Evolutionary conservation across 2,797 vertebrate genomes (phyloP), one percentile per base, ranked within the genome.

Genomic region (Naso thynnoides): DNA sequence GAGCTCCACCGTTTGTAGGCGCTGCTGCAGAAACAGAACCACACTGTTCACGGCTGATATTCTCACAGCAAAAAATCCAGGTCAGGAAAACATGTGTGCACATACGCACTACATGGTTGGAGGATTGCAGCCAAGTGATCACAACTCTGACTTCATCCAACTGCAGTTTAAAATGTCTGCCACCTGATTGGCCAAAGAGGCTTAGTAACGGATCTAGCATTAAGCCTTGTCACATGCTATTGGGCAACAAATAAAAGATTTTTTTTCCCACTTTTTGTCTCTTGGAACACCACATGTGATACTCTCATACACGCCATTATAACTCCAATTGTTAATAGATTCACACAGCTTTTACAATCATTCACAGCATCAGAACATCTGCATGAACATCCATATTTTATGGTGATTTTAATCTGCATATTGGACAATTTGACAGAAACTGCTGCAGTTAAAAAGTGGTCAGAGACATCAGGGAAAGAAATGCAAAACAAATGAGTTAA

Each of bases 121-220:
- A 80, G 74, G 21, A 73, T 27, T 69, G 55, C 71, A 78, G 83
- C 76, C 79, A 83, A 88, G 76, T 82, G 76, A 85, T 81, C 82
- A 81, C 74, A 87, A 83, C 85, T 75, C 76, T 81, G 83, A 89
- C 81, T 83, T 84, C 73, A 84, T 83, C 78, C 78, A 81, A 70
- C 70, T 27, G 81, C 77, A 70, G 79, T 86, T 83, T 78, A 82
- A 90, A 89, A 88, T 84, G 68, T 88, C 90, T 85, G 83, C 82
- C 86, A 83, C 85, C 89, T 92, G 91, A 93, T 84, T 89, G 89
- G 86, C 82, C 88, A 89, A 92, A 93, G 90, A 87, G 84, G 92
- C 90, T 93, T 93, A 92, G 86, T 84, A 83, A 86, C 74, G 81
- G 86, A 89, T 90, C 88, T 78, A 85, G 84, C 83, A 79, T 72